Base-by-base conservation (phyloP, 2,888 invertebrate species). In the Salpingus planirostris region DNA sequence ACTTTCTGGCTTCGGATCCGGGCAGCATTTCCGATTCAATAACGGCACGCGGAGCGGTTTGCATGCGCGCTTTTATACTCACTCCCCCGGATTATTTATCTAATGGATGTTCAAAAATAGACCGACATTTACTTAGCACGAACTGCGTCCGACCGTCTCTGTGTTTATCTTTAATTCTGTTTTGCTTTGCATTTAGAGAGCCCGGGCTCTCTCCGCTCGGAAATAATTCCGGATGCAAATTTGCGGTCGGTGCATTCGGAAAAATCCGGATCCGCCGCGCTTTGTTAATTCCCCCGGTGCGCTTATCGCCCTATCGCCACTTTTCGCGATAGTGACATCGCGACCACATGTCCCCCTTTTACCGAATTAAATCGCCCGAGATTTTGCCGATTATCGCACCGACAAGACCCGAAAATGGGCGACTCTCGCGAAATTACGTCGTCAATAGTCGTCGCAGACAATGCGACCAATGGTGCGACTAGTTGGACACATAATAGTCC, bases 311-410 rank as follows among this genome's bases (percentile, higher is more conserved):
- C n/a, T n/a, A n/a, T n/a, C n/a, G n/a, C n/a, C n/a, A n/a, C n/a
- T n/a, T n/a, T n/a, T n/a, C n/a, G n/a, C n/a, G n/a, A n/a, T n/a
- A 18, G 6, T 14, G 29, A 23, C 36, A 36, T 36, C 28, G 10
- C 28, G 28, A 24, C 31, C 31, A 36, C 36, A 36, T 36, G 36
- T 24, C 13, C 31, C 36, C 31, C 22, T 28, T 36, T 36, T 31
- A 36, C 36, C 13, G 28, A 36, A 36, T 36, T 36, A 36, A 36
- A 36, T 24, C 23, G 36, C 31, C 15, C 3, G 18, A 28, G n/a
- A 18, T 18, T 18, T 18, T 18, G 6, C 24, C 11, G 24, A 38
- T 34, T 34, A 34, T 31, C 29, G 21, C 31, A 13, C 32, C 33
- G 37, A 29, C 30, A 33, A 24, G 21, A 21, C 8, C 15, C 29